These are phyloP conservation scores for Notothenia coriiceps DNA, from an alignment of 2,113 vertebrate genomes.

Conservation along the genomic window DNA sequence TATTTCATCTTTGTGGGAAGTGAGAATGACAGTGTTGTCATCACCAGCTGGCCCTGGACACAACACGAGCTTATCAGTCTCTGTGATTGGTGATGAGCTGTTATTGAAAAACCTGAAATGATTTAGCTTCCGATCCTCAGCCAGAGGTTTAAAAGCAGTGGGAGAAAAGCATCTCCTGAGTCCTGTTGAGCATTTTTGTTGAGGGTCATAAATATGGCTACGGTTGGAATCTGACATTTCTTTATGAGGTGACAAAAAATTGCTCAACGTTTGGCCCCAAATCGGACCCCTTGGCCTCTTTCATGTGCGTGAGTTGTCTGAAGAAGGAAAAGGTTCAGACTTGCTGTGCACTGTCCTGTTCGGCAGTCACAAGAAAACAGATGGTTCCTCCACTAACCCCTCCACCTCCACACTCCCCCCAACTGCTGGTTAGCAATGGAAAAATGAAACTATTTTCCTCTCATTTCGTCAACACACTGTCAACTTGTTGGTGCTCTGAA, in stretches of 20 bases:
- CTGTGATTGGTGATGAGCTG: conserved; percentile 3
- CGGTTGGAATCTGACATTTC: conserved; percentile 39
- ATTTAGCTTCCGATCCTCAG: conserved; percentile 1
- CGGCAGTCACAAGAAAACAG: conserved; percentile 50
- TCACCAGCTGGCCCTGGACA: conserved; percentile 27
- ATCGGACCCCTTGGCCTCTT: conserved; percentile 53
- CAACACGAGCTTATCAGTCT: conserved; percentile 36
- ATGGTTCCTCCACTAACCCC: conserved; percentile 61
- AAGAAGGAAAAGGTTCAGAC: conserved; percentile 55
- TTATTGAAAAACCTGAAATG: neutral
- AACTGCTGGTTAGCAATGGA: conserved; percentile 31
- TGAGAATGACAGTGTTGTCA: conserved; percentile 67
- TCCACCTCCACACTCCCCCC: conserved; percentile 27
- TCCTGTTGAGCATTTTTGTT: neutral
- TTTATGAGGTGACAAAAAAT: conserved; percentile 52
- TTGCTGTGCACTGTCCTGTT: conserved; percentile 36
- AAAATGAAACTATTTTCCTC: neutral
- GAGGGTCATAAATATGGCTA: conserved; percentile 18
- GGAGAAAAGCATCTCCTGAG: neutral
- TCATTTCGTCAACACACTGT: neutral
- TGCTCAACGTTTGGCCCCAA: conserved; percentile 35
- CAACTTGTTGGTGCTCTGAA: neutral
- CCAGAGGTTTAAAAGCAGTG: neutral
- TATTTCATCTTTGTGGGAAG: conserved; percentile 55
- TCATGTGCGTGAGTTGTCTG: conserved; percentile 50